Base-by-base conservation (phyloP, 2,797 vertebrate species). In the Pempheris klunzingeri region DNA sequence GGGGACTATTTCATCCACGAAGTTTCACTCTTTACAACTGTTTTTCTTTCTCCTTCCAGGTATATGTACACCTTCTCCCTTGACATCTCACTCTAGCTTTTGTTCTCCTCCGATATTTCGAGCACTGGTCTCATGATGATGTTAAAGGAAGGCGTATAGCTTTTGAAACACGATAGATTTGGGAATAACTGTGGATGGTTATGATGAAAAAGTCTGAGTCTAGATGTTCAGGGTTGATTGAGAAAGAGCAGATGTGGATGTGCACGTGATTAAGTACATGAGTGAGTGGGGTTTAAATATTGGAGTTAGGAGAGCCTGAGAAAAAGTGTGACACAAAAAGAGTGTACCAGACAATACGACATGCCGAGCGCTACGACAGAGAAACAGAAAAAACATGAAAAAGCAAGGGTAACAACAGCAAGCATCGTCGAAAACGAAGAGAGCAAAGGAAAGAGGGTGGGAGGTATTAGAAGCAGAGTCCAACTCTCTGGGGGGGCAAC, bases 381-480 rank as follows among this genome's bases (percentile, higher is more conserved):
- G 17, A 58, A 32, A 62, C 9, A 36, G 8, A 24, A 47, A 52
- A 61, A 59, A 71, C 22, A 74, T 4, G 36, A 64, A 77, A 82
- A 81, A 59, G 43, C 62, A 62, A 65, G 18, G 38, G 47, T 55
- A 78, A 53, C 9, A 11, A 63, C 47, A 58, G 65, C 34, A 70
- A 24, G 49, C 44, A 59, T n/a, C 54, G 57, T 9, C 13, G 43
- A 15, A 74, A 47, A 54, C 28, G 39, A 26, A 32, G 43, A n/a
- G 20, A 43, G 5, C 50, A 30, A 54, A 64, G 28, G 55, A 47
- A 58, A 55, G 47, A 43, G 54, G 14, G 75, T 36, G 71, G 84
- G 80, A 78, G 77, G 87, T 77, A 76, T 80, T 64, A 67, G 74
- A 85, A 74, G 81, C 70, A 77, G 61, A 86, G 88, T 85, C 83